Percentiles rank a stretch among this genome's conserved stretches.
Conservation (phyloP, 2,113 vertebrate genomes). For the Perca flavescens region DNA sequence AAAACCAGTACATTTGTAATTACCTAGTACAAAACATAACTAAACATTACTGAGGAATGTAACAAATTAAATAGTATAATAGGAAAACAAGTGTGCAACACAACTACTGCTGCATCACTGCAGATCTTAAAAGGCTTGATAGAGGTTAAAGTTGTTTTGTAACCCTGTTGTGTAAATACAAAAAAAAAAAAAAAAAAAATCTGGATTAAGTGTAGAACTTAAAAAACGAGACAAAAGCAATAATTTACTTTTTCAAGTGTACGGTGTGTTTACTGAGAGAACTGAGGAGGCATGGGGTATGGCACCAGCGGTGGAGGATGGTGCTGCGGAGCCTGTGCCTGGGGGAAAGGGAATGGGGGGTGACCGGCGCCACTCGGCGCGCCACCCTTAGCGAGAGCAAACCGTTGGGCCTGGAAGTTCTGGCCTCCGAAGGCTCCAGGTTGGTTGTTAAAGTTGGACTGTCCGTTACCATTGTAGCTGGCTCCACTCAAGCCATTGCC, state of each 20-base stretch:
- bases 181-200: constrained; percentile 55
- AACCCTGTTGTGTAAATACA: constrained; percentile 79
- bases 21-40: constrained; percentile 93
- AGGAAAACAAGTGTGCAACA: constrained; percentile 87
- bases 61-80: constrained; percentile 93
- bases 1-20: constrained; percentile 87
- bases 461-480: constrained; percentile 88
- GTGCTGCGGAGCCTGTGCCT: constrained; percentile 82
- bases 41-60: constrained; percentile 93
- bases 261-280: constrained; percentile 89
- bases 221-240: constrained; percentile 75
- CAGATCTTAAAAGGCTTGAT: constrained; percentile 84
- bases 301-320: constrained; percentile 89
- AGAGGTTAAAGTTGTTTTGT: constrained; percentile 67
- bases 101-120: constrained; percentile 93
- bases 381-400: constrained; percentile 84
- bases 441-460: constrained; percentile 89
- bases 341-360: constrained; percentile 91
- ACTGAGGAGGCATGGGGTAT: constrained; percentile 95
- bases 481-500: constrained; percentile 86
- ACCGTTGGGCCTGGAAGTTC: constrained; percentile 90
- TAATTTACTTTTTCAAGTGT: constrained; percentile 83
- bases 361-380: constrained; percentile 92
- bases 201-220: constrained; percentile 72
- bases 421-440: constrained; percentile 88